These are phyloP conservation scores for Actinia equina DNA, from an alignment of 64 coral and sea anemone species.

Conservation along the genomic window DNA sequence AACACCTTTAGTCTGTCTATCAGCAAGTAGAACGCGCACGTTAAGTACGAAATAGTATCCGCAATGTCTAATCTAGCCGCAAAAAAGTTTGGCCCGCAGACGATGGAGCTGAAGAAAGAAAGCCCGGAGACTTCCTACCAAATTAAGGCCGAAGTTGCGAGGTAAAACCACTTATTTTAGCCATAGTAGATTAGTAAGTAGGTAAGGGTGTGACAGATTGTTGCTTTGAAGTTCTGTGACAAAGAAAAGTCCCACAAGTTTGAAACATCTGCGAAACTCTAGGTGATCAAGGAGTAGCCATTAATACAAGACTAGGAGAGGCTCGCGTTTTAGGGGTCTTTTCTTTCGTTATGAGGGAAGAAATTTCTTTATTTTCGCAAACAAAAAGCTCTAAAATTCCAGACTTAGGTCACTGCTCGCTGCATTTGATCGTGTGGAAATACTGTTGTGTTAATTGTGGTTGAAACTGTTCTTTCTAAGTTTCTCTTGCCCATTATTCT, in stretches of 20 bases:
- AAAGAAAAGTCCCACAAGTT: constrained; percentile 16
- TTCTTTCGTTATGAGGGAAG: not conserved
- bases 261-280: constrained; percentile 25
- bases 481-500: not conserved
- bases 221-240: not conserved
- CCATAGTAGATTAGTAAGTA: not conserved
- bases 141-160: constrained; percentile 69
- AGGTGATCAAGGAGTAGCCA: not conserved
- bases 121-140: constrained; percentile 70
- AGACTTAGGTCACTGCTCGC: not conserved
- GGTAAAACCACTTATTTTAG: constrained; percentile 44
- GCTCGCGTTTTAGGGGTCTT: not conserved
- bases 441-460: not conserved
- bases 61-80: constrained; percentile 30
- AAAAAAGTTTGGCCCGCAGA: constrained; percentile 44
- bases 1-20: constrained; percentile 1
- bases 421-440: not conserved
- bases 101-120: constrained; percentile 69
- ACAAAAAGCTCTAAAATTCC: not conserved
- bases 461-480: not conserved
- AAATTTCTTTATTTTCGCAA: not conserved
- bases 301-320: not conserved
- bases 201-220: constrained; percentile 10
- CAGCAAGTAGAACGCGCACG: not conserved
- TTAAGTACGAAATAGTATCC: constrained; percentile 35